Percentiles rank a stretch among this genome's conserved stretches.
Evolutionary conservation across 1,140 invertebrate genomes (phyloP).

Genomic region (Cydia fagiglandana): DNA sequence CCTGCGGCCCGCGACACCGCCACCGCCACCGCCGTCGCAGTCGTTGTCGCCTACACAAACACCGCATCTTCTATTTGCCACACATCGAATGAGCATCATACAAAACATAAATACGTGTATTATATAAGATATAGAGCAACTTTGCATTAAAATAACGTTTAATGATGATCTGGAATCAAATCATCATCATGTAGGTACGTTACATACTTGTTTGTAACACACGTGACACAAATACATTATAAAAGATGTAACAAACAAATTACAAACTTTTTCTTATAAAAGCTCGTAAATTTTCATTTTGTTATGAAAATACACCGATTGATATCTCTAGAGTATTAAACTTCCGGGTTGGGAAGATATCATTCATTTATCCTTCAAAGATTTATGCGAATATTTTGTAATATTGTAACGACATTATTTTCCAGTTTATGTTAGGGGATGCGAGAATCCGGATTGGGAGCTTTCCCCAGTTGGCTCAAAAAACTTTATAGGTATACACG

Average conservation of each 20-base stretch:
- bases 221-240: not conserved
- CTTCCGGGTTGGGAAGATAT: slow-evolving; percentile 25
- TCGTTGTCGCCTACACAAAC: slow-evolving; percentile 16
- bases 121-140: not conserved
- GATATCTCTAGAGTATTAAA: slow-evolving; percentile 31
- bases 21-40: slow-evolving; percentile 33
- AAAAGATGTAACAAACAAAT: not conserved
- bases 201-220: no score
- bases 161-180: no score
- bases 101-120: not conserved
- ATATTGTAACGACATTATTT: slow-evolving; percentile 25
- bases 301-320: slow-evolving; percentile 25
- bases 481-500: not conserved
- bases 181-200: no score
- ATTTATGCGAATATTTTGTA: slow-evolving; percentile 18
- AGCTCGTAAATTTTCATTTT: slow-evolving; percentile 34
- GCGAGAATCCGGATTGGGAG: slow-evolving; percentile 22
- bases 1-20: slow-evolving; percentile 37
- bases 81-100: not conserved
- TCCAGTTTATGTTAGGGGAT: slow-evolving; percentile 23
- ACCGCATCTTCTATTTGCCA: not conserved
- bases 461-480: not conserved
- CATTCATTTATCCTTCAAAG: slow-evolving; percentile 28
- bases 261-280: slow-evolving; percentile 26
- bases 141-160: no score